Evolutionary conservation across 2,113 vertebrate species (phyloP).

Genomic region (Antigone vipio): DNA sequence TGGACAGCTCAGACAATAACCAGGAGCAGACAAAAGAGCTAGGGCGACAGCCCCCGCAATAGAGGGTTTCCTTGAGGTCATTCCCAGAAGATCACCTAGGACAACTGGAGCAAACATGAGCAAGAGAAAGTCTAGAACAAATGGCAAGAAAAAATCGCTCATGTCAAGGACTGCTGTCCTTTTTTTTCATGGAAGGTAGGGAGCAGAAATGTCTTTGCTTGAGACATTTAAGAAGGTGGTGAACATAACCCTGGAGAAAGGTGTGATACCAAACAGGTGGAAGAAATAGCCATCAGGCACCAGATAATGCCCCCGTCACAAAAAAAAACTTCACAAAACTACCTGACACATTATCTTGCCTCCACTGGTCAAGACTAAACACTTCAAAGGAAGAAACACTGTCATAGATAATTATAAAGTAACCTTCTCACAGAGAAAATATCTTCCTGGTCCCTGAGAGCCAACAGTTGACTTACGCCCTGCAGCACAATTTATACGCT

Average conservation of each 20-base stretch:
- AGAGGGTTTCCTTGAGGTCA: neutral
- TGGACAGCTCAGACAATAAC: neutral
- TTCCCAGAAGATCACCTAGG: neutral
- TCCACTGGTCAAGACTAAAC: neutral
- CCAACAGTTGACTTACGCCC: neutral
- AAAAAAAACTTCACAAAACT: neutral
- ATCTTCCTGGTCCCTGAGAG: neutral
- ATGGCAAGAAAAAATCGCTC: neutral
- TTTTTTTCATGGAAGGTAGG: neutral
- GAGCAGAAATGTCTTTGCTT: neutral
- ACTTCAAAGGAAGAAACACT: neutral
- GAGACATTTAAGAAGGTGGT: neutral
- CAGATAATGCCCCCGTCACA: neutral
- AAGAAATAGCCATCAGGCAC: neutral
- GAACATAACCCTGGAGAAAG: neutral
- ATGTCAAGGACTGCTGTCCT: neutral
- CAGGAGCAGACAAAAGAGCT: neutral
- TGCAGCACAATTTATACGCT: neutral
- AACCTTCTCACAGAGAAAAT: neutral
- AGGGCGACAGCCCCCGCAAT: neutral
- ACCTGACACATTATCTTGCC: neutral
- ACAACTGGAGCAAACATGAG: neutral
- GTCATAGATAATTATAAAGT: neutral
- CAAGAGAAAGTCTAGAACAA: neutral
- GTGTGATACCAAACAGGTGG: neutral